Evolutionary conservation across 2,888 invertebrate genomes (phyloP).

Genomic region (Mesorhabditis sp.): DNA sequence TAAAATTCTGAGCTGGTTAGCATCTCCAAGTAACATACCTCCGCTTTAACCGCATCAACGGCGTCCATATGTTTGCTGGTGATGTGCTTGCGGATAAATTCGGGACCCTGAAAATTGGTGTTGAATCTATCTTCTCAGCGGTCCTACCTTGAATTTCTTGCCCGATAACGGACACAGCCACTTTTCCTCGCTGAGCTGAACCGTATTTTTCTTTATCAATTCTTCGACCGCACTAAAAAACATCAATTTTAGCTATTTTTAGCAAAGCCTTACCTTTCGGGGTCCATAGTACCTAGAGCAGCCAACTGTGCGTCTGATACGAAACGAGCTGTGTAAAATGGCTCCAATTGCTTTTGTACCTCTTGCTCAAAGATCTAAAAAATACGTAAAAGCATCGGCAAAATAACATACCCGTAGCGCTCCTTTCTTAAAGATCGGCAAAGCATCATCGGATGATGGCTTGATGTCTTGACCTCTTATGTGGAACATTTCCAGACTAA

Average conservation of each 20-base stretch:
- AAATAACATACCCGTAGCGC: not conserved
- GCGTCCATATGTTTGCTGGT: conserved; percentile 95
- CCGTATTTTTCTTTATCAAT: conserved; percentile 89
- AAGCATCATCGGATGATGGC: not conserved
- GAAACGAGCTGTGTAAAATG: conserved; percentile 2
- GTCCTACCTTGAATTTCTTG: conserved; percentile 81
- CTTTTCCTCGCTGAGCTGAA: conserved; percentile 93
- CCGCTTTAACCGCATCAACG: conserved; percentile 91
- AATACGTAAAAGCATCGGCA: not conserved
- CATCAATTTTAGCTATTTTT: not conserved
- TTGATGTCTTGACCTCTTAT: conserved; percentile 75
- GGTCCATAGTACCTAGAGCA: not conserved
- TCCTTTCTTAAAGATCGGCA: not conserved
- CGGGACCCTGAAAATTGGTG: conserved; percentile 70
- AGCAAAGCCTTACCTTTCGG: conserved; percentile 7
- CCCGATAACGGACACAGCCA: conserved; percentile 97
- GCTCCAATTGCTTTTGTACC: conserved; percentile 16
- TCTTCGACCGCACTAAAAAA: conserved; percentile 75
- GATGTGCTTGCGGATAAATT: conserved; percentile 96
- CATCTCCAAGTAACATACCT: conserved; percentile 64
- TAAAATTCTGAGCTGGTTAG: conserved; percentile 42
- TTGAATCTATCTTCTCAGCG: not conserved
- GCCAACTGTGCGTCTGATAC: not conserved
- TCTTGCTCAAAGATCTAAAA: conserved; percentile 3
- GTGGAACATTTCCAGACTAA: conserved; percentile 87